phyloP scores from a whole-genome alignment of 2,113 vertebrate genomes.

The Danionella cerebrum region DNA sequence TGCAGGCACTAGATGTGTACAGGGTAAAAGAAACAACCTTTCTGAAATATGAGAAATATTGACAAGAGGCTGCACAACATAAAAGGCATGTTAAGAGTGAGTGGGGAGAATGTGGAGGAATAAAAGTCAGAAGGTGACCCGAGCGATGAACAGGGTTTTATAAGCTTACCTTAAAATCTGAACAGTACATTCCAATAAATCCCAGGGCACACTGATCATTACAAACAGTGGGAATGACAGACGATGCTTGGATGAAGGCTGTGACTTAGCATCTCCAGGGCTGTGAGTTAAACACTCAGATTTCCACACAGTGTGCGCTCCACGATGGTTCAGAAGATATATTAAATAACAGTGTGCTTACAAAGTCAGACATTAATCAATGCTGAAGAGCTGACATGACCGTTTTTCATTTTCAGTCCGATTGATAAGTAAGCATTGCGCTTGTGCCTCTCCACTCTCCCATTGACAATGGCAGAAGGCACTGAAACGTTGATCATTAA shows the following conservation, averaged over 20 bases:
- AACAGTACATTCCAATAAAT: background rate
- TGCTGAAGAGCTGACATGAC: background rate
- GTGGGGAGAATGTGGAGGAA: background rate
- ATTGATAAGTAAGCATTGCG: too few species aligned
- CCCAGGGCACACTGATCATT: background rate
- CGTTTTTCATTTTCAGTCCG: too few species aligned
- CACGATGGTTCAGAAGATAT: too few species aligned
- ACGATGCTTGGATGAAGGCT: background rate
- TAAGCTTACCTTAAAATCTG: conserved; percentile 12
- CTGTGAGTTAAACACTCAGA: background rate
- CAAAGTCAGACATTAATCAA: background rate
- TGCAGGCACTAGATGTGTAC: too few species aligned
- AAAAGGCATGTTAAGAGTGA: background rate
- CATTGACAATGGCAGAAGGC: too few species aligned
- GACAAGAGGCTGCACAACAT: background rate
- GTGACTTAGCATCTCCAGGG: background rate
- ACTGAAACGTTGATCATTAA: too few species aligned
- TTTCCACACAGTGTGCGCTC: background rate
- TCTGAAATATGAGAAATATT: background rate
- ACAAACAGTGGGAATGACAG: background rate
- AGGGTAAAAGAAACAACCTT: background rate
- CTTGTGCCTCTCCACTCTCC: too few species aligned
- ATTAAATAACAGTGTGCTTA: too few species aligned
- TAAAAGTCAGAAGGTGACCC: conserved; percentile 18
- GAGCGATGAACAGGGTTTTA: conserved; percentile 1